Conservation (phyloP, 2,113 vertebrate species). For the Heterocephalus glaber region DNA sequence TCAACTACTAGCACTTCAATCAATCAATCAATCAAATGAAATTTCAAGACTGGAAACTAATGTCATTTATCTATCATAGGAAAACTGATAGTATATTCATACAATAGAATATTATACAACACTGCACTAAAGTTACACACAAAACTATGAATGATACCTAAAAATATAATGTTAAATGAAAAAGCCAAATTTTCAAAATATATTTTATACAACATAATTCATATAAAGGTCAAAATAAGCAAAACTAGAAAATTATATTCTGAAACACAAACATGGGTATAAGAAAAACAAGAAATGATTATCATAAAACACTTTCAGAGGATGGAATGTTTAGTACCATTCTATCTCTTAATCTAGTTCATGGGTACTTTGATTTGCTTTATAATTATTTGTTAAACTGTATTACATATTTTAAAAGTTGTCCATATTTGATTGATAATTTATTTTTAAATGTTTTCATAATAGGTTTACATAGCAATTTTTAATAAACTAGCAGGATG, state of each 20-base stretch:
- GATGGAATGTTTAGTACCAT: background rate
- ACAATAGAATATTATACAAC: background rate
- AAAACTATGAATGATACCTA: background rate
- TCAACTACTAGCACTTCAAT: background rate
- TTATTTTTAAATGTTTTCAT: background rate
- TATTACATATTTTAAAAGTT: background rate
- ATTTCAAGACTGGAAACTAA: background rate
- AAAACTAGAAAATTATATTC: background rate
- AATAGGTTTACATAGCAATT: background rate
- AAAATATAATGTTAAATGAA: background rate
- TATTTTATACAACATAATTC: background rate
- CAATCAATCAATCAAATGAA: background rate
- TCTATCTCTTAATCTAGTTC: background rate
- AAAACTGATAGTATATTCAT: background rate
- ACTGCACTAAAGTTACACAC: background rate
- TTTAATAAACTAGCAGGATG: background rate
- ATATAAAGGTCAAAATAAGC: background rate
- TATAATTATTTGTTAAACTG: background rate
- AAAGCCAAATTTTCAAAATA: background rate
- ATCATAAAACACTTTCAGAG: background rate
- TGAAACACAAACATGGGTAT: background rate
- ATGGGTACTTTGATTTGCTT: background rate
- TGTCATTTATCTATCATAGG: background rate
- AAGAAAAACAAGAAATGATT: background rate
- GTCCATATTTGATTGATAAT: background rate